Percentiles rank a stretch among this genome's conserved stretches.
Evolutionary conservation across 2,797 vertebrate species (phyloP).

Genomic region (Xiphophorus birchmanni): DNA sequence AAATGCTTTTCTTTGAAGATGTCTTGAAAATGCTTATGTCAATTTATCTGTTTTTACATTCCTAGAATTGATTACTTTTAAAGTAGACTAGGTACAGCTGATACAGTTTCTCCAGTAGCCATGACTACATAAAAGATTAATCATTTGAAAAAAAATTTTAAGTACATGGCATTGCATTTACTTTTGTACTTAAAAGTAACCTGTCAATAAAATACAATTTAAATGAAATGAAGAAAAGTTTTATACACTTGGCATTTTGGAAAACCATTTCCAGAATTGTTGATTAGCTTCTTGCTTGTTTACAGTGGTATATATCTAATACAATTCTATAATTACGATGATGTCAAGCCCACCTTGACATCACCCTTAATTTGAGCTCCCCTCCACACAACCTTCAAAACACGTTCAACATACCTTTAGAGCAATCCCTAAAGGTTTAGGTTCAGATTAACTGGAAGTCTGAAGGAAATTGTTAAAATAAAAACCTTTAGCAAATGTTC

Average conservation of each 20-base stretch:
- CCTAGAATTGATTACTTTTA: neutral
- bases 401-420: neutral
- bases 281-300: neutral
- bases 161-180: neutral
- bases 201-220: neutral
- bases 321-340: too few relatives aligned
- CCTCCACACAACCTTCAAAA: neutral
- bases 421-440: neutral
- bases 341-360: neutral
- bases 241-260: neutral
- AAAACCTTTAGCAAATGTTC: neutral
- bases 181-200: neutral
- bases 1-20: neutral
- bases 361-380: neutral
- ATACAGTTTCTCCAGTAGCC: neutral
- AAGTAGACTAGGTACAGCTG: neutral
- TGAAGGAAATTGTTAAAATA: neutral
- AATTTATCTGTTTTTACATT: neutral
- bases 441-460: neutral
- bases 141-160: neutral
- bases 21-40: neutral
- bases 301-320: neutral
- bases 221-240: neutral
- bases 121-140: neutral
- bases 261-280: neutral